phyloP scores from a whole-genome alignment of 1,140 invertebrate genomes.

The Pseudomyrmex pallidus region DNA sequence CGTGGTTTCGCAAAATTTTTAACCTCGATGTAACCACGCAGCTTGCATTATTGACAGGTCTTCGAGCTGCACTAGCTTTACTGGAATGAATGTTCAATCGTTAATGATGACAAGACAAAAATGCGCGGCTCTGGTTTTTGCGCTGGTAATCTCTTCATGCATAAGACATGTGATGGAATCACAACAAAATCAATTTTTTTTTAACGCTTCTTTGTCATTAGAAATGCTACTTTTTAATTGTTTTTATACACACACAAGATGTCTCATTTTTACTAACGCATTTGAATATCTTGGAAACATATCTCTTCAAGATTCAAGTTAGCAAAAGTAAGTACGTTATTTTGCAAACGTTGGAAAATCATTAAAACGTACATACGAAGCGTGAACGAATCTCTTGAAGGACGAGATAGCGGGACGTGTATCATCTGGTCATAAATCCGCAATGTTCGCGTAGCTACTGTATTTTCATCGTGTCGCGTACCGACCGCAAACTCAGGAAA shows the following conservation, averaged over 20 bases:
- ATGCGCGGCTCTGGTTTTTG: background rate
- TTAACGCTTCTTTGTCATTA: background rate
- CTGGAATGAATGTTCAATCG: background rate
- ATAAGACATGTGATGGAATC: background rate
- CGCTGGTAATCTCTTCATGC: background rate
- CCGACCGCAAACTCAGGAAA: conserved; percentile 32
- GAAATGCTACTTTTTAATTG: no score
- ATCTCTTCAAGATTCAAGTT: background rate
- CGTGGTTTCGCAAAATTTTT: conserved; percentile 12
- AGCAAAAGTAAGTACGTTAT: conserved; percentile 14
- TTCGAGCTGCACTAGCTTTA: background rate
- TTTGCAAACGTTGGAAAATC: background rate
- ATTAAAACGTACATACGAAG: background rate
- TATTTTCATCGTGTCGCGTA: conserved; percentile 30
- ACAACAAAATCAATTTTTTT: background rate
- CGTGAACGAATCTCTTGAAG: conserved; percentile 2
- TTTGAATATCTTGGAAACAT: background rate
- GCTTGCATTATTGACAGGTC: conserved; percentile 23
- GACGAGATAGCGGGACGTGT: conserved; percentile 18
- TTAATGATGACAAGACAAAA: conserved; percentile 9
- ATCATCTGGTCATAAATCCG: conserved; percentile 42
- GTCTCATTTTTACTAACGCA: no score
- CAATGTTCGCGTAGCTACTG: conserved; percentile 22
- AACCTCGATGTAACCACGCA: background rate
- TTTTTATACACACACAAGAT: no score